Conservation (phyloP, 1,140 invertebrate genomes). For the Leucophenga varia region DNA sequence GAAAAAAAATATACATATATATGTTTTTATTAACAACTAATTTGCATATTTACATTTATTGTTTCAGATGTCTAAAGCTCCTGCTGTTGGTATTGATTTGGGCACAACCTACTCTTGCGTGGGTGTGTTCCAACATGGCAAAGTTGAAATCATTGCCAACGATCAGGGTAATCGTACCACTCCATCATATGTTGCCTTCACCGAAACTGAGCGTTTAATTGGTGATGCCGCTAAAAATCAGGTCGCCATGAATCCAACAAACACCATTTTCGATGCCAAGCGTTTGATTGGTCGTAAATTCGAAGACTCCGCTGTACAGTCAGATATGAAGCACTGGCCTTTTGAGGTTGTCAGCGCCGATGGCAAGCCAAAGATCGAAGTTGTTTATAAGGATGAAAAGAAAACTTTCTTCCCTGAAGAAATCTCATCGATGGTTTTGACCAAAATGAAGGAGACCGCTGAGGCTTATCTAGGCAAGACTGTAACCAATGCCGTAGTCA, state of each 20-base stretch:
- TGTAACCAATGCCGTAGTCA: constrained; percentile 88
- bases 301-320: constrained; percentile 85
- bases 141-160: constrained; percentile 97
- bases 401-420: constrained; percentile 92
- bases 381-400: constrained; percentile 87
- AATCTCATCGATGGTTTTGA: constrained; percentile 88
- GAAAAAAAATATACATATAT: not conserved
- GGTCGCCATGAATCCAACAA: constrained; percentile 91
- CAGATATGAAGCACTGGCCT: constrained; percentile 97
- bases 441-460: constrained; percentile 94
- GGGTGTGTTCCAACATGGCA: constrained; percentile 88
- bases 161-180: constrained; percentile 97
- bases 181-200: constrained; percentile 96
- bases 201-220: constrained; percentile 94
- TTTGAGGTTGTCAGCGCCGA: constrained; percentile 85
- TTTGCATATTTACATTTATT: constrained; percentile 15
- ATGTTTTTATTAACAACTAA: constrained; percentile 7
- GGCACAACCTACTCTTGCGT: constrained; percentile 89
- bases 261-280: constrained; percentile 94
- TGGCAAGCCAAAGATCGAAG: constrained; percentile 84
- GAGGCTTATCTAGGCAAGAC: constrained; percentile 91
- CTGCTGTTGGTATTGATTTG: constrained; percentile 87
- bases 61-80: constrained; percentile 73
- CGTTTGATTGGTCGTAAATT: constrained; percentile 92
- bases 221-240: constrained; percentile 97